Percentiles rank a stretch among this genome's conserved stretches.
Conservation (phyloP, 2,888 invertebrate genomes). For the Calameuta pallipes region DNA sequence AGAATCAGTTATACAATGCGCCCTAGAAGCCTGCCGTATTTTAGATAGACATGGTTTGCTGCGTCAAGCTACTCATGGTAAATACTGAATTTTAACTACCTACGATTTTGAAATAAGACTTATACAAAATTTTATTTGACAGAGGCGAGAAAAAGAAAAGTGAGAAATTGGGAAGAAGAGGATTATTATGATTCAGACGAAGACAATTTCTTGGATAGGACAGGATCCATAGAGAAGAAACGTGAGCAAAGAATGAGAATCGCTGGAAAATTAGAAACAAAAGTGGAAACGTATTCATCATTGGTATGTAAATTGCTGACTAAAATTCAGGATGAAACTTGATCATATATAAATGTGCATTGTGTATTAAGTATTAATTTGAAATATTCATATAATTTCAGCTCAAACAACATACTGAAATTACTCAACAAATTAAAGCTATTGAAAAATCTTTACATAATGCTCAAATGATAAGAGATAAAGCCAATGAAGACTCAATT, state of each 20-base stretch:
- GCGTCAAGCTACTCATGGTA: constrained; percentile 87
- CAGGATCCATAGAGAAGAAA: constrained; percentile 91
- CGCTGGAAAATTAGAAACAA: constrained; percentile 70
- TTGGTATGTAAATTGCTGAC: constrained; percentile 67
- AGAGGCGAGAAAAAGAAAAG: constrained; percentile 86
- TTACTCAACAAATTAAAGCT: constrained; percentile 69
- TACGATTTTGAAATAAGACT: constrained; percentile 3
- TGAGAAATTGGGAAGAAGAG: constrained; percentile 84
- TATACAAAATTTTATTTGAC: constrained; percentile 30
- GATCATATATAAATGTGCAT: background rate
- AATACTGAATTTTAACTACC: constrained; percentile 33
- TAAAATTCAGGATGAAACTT: background rate
- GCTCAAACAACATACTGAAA: constrained; percentile 72
- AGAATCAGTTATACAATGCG: constrained; percentile 92
- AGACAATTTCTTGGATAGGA: constrained; percentile 94
- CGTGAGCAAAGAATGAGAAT: constrained; percentile 80
- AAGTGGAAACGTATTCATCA: constrained; percentile 75
- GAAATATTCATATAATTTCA: constrained; percentile 53
- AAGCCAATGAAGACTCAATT: constrained; percentile 61
- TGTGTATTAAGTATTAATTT: background rate
- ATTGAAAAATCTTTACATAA: constrained; percentile 70
- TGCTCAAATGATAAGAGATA: constrained; percentile 63
- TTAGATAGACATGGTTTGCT: constrained; percentile 89
- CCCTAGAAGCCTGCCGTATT: constrained; percentile 92
- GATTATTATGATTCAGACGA: constrained; percentile 96